These are phyloP conservation scores for Luscinia megarhynchos DNA, from an alignment of 2,797 vertebrate species.

Conservation along the genomic window DNA sequence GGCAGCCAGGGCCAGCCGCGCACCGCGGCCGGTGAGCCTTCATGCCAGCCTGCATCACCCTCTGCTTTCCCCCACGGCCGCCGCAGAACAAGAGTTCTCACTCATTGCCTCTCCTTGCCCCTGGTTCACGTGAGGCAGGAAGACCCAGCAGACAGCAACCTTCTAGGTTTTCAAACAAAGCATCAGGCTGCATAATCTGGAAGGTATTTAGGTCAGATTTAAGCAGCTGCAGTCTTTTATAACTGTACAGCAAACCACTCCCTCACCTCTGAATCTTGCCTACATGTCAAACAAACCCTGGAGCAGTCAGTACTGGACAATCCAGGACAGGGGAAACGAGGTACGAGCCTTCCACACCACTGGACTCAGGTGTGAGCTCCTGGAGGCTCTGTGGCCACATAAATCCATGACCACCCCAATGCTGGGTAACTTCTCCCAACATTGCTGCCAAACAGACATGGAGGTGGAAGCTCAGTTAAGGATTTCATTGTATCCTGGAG, in stretches of 20 bases:
- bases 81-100: not conserved
- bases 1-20: not conserved
- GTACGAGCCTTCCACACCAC: not conserved
- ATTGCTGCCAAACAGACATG: not conserved
- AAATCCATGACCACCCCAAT: not conserved
- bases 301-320: not conserved
- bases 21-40: rapidly evolving
- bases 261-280: not conserved
- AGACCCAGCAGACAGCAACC: not conserved
- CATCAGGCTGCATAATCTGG: not conserved
- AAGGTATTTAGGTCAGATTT: constrained; percentile 36
- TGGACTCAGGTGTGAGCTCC: not conserved
- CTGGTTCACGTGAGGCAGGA: not conserved
- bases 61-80: not conserved
- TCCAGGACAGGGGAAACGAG: rapidly evolving
- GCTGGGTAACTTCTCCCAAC: not conserved
- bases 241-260: not conserved
- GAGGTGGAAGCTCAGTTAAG: not conserved
- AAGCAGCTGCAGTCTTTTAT: constrained; percentile 4
- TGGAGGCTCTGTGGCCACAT: not conserved
- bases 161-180: constrained; percentile 23
- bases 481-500: not conserved
- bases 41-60: not conserved
- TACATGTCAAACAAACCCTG: not conserved
- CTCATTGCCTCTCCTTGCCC: rapidly evolving